A percentile compares a stretch with the other conserved stretches of the same genome.
These are phyloP conservation scores for Eclectus roratus DNA, from an alignment of 2,113 vertebrate genomes.

Conservation along the genomic window DNA sequence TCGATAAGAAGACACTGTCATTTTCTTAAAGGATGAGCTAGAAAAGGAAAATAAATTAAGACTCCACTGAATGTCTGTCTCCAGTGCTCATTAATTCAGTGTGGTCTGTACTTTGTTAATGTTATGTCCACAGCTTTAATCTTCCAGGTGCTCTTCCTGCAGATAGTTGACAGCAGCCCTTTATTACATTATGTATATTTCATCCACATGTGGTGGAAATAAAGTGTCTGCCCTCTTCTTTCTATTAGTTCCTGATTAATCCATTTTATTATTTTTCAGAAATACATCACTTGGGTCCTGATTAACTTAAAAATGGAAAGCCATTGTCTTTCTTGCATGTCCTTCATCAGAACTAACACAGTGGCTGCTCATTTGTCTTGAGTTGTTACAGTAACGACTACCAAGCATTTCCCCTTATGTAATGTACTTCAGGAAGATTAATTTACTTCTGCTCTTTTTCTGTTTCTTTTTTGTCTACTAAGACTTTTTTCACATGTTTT, in stretches of 20 bases:
- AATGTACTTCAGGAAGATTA: conserved; percentile 85
- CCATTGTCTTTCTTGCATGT: conserved; percentile 82
- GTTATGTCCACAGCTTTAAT: conserved; percentile 88
- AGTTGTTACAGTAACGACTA: conserved; percentile 86
- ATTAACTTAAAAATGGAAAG: conserved; percentile 94
- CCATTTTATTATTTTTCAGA: conserved; percentile 90
- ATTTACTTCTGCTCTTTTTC: conserved; percentile 76
- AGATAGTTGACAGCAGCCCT: conserved; percentile 77
- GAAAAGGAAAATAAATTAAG: conserved; percentile 98
- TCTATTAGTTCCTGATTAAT: conserved; percentile 85
- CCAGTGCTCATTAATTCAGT: conserved; percentile 91
- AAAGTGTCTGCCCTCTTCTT: conserved; percentile 77
- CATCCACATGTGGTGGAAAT: conserved; percentile 78
- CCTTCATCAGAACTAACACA: conserved; percentile 84
- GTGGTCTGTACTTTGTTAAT: conserved; percentile 89
- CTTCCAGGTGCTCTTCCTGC: conserved; percentile 84
- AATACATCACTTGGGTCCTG: conserved; percentile 85
- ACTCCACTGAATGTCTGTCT: conserved; percentile 91
- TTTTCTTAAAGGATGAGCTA: conserved; percentile 99
- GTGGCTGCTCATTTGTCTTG: conserved; percentile 84
- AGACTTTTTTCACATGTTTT: conserved; percentile 73
- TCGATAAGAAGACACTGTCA: conserved; percentile 99
- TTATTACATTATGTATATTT: conserved; percentile 88
- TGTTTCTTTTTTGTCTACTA: conserved; percentile 78
- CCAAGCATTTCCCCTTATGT: conserved; percentile 79